Conservation (phyloP, 2,888 invertebrate genomes). For the Caprella mutica region DNA sequence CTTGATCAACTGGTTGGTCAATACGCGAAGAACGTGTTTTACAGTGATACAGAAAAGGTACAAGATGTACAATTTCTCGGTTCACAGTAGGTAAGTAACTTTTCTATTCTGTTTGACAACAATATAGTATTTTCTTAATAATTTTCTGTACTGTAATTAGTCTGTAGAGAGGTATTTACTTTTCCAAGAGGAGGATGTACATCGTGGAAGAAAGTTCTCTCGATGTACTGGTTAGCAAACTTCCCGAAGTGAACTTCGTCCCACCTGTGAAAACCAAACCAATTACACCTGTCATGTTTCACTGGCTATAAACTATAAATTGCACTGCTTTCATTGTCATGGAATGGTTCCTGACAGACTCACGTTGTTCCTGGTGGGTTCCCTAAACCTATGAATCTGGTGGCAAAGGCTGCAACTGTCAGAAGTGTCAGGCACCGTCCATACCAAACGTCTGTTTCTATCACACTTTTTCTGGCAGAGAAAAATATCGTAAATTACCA, state of each 20-base stretch:
- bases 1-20: too few relatives aligned
- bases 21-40: too few relatives aligned
- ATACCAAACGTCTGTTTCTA: not conserved
- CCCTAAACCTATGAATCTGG: too few relatives aligned
- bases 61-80: too few relatives aligned
- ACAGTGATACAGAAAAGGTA: too few relatives aligned
- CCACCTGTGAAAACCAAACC: constrained; percentile 23
- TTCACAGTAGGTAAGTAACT: too few relatives aligned
- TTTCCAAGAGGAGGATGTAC: constrained; percentile 35
- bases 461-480: too few relatives aligned
- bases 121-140: not conserved
- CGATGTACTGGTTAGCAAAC: constrained; percentile 32
- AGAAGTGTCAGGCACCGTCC: not conserved
- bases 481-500: too few relatives aligned
- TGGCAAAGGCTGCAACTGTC: not conserved
- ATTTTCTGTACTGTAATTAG: not conserved
- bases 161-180: constrained; percentile 10
- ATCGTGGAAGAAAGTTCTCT: constrained; percentile 28
- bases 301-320: not conserved
- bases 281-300: too few relatives aligned
- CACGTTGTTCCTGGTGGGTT: too few relatives aligned
- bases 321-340: too few relatives aligned
- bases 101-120: not conserved
- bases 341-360: too few relatives aligned
- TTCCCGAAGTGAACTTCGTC: constrained; percentile 34